These are phyloP conservation scores for Spea hammondii DNA, from an alignment of 2,797 vertebrate species.

Conservation along the genomic window DNA sequence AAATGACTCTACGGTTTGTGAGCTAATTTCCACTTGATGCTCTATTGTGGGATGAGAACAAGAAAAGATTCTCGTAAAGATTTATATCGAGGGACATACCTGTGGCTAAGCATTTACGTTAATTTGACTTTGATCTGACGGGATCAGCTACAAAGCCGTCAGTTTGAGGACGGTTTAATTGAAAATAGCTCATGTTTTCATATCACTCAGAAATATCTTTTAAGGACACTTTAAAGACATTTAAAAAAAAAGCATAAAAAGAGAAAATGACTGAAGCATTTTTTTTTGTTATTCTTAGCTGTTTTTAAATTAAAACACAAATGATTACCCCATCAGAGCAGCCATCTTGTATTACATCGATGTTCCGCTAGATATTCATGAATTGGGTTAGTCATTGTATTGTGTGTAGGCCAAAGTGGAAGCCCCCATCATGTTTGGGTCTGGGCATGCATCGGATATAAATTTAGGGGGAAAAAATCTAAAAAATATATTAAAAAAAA, in stretches of 20 bases:
- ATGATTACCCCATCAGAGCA: too few relatives aligned
- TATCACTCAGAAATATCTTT: conserved; percentile 27
- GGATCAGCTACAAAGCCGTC: conserved; percentile 20
- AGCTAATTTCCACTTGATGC: not conserved
- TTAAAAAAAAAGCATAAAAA: not conserved
- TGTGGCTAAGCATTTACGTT: conserved; percentile 12
- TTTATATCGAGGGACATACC: conserved; percentile 18
- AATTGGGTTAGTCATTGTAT: too few relatives aligned
- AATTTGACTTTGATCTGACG: conserved; percentile 38
- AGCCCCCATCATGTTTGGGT: too few relatives aligned
- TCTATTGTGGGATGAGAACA: not conserved
- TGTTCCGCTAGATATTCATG: too few relatives aligned
- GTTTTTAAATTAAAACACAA: too few relatives aligned
- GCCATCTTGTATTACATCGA: too few relatives aligned
- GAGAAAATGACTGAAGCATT: not conserved
- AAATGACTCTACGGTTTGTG: not conserved
- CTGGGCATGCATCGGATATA: too few relatives aligned
- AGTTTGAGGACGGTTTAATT: conserved; percentile 12
- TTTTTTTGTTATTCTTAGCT: not conserved
- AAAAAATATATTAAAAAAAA: too few relatives aligned
- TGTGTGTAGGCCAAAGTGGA: too few relatives aligned
- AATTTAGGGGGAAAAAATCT: too few relatives aligned
- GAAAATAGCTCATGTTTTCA: not conserved
- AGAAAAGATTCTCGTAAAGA: not conserved
- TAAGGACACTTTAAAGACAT: conserved; percentile 30